Base-by-base conservation (phyloP, 2,797 vertebrate species). In the Malacoctenus gilli region DNA sequence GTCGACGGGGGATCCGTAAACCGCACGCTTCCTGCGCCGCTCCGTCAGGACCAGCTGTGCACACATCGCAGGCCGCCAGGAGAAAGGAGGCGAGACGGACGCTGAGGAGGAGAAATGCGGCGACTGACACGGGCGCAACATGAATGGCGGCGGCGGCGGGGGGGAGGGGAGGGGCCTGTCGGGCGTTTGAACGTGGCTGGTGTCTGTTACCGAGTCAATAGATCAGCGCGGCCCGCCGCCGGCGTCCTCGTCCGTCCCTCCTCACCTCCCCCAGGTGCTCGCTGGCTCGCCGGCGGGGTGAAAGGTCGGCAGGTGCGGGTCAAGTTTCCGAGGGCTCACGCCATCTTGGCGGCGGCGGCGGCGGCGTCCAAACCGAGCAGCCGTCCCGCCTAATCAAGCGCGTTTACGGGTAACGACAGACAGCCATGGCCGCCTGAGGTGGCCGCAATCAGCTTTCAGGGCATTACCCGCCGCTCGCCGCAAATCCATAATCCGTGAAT, bases 281-380 rank as follows among this genome's bases (percentile, higher is more conserved):
- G 40, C 79, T 87, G 75, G 40, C 53, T 54, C 47, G 65, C 74
- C 53, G 82, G 77, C 47, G 60, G 75, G 90, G 85, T 89, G 73
- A 91, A 79, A 89, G 88, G 85, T 89, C 72, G 84, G 84, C 90
- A 92, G 90, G 91, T 91, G 87, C 87, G 80, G 80, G 85, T 89
- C 80, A 75, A 61, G 79, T 87, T 88, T 89, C 85, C 67, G 46
- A 41, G 59, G 79, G 83, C 87, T 85, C 72, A 72, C 76, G 48
- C 71, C 64, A 50, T 75, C 21, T 4, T 23, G 32, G 68, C n/a
- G n/a, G n/a, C n/a, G n/a, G n/a, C n/a, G n/a, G n/a, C n/a, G n/a
- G n/a, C n/a, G n/a, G n/a, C n/a, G n/a, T n/a, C n/a, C n/a, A n/a
- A n/a, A 47, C 47, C 69, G 68, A 68, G 60, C 55, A 60, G 57